These are phyloP conservation scores for Thamnophis elegans DNA, from an alignment of 2,797 vertebrate species.

Conservation along the genomic window DNA sequence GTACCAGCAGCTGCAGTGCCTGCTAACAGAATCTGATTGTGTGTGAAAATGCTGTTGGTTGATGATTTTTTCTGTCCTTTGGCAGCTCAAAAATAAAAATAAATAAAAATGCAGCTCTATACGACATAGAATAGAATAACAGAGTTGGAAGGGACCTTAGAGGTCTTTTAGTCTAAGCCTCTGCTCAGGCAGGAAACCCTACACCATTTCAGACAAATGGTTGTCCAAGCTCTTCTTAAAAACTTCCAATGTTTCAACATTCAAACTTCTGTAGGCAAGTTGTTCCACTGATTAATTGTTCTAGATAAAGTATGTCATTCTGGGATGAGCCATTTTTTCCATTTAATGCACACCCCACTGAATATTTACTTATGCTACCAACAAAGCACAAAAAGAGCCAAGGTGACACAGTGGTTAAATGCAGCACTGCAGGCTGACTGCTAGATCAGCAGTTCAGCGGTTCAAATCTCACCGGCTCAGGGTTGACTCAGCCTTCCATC, in stretches of 20 bases:
- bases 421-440: no score
- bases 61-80: neutral
- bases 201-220: no score
- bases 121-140: neutral
- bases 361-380: neutral
- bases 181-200: no score
- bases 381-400: neutral
- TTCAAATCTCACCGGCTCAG: no score
- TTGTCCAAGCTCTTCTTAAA: no score
- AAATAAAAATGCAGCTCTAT: neutral
- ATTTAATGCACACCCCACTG: neutral
- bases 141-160: no score
- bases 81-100: neutral
- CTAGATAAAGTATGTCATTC: neutral
- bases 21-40: neutral
- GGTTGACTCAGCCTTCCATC: no score
- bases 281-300: neutral
- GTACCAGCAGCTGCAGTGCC: neutral
- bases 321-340: neutral
- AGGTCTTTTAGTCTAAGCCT: no score
- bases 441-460: no score
- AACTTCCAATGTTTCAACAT: no score
- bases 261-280: neutral
- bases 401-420: no score
- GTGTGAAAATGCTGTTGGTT: neutral